A percentile compares a stretch with the other conserved stretches of the same genome.
Conservation (phyloP, 2,888 invertebrate species). For the Trachelus stipa region DNA sequence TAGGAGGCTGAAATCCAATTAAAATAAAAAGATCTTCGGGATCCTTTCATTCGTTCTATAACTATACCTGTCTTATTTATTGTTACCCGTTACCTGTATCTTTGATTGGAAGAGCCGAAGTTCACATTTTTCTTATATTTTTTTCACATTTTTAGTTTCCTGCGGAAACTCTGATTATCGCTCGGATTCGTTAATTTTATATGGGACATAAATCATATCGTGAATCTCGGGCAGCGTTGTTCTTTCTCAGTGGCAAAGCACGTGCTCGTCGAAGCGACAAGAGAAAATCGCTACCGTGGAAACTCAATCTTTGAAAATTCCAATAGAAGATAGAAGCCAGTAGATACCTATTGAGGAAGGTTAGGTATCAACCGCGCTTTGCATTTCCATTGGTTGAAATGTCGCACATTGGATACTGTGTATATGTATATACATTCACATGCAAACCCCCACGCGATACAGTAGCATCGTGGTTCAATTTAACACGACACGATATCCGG, state of each 20-base stretch:
- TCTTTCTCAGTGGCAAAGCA: not conserved
- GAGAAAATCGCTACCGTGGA: not conserved
- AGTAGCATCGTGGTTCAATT: not conserved
- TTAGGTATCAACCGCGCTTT: not conserved
- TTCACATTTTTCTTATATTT: not conserved
- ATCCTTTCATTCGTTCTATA: not conserved
- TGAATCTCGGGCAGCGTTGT: not conserved
- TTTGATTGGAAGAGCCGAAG: not conserved
- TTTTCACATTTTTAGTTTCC: not conserved
- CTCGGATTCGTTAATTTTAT: conserved; percentile 1
- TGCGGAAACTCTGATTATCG: not conserved
- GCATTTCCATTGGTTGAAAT: not conserved
- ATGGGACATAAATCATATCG: not conserved
- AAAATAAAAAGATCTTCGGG: not conserved
- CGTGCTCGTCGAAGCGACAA: conserved; percentile 2
- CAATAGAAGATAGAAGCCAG: not conserved
- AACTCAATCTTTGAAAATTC: conserved; percentile 3
- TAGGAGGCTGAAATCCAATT: not conserved
- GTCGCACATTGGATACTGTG: not conserved
- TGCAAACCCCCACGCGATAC: not conserved
- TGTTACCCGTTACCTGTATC: not conserved
- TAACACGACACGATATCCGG: not conserved
- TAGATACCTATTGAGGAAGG: not conserved
- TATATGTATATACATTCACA: not conserved
- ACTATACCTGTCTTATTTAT: not conserved